Percentiles rank a stretch among this genome's conserved stretches.
Conservation (phyloP, 2,797 vertebrate species). For the Telmatherina bonti region DNA sequence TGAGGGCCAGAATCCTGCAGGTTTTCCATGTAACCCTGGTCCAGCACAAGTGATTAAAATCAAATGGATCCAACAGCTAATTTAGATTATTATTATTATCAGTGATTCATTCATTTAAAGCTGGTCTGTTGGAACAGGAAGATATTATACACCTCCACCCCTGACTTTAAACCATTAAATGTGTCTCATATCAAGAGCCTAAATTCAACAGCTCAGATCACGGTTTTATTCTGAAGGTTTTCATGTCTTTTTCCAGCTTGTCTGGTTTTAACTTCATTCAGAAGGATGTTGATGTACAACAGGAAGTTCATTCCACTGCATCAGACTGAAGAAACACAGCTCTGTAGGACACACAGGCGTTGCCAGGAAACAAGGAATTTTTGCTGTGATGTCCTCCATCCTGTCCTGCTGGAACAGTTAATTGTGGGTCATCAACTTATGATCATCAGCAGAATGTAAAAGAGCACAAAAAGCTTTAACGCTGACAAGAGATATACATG, state of each 20-base stretch:
- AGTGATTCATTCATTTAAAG: too few species aligned
- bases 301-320: slow-evolving; percentile 55
- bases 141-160: too few species aligned
- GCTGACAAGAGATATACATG: neutral
- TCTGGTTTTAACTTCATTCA: neutral
- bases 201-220: neutral
- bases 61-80: too few species aligned
- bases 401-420: neutral
- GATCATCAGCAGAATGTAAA: neutral
- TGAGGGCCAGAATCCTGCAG: too few species aligned
- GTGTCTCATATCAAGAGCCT: neutral
- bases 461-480: neutral
- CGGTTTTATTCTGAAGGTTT: slow-evolving; percentile 37
- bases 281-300: slow-evolving; percentile 26
- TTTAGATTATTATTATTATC: too few species aligned
- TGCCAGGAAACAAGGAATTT: neutral
- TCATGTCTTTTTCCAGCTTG: neutral
- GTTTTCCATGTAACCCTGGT: too few species aligned
- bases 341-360: slow-evolving; percentile 9
- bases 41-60: too few species aligned
- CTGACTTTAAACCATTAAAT: neutral
- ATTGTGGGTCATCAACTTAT: neutral
- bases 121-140: too few species aligned
- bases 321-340: slow-evolving; percentile 10
- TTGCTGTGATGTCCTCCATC: neutral